phyloP scores from a whole-genome alignment of 2,888 invertebrate species.

The Hetaerina titia region DNA sequence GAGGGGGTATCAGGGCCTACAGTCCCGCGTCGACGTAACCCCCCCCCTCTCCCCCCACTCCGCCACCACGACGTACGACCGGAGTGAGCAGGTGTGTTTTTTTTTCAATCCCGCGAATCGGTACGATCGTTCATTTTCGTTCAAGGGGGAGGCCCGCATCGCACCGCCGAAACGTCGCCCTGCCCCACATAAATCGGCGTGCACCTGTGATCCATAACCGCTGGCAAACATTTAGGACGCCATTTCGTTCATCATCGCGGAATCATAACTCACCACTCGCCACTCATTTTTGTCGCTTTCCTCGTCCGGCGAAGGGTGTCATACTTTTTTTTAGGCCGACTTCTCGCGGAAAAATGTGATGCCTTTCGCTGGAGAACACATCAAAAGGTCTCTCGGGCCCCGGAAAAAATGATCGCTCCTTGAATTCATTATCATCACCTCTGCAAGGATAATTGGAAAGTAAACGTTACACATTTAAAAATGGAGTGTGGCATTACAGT shows the following conservation, averaged over 20 bases:
- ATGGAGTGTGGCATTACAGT: too few species aligned
- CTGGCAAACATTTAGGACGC: not conserved
- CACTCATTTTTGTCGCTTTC: not conserved
- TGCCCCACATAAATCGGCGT: not conserved
- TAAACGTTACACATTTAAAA: too few species aligned
- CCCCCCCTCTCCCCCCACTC: too few species aligned
- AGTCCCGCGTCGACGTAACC: too few species aligned
- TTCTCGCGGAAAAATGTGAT: not conserved
- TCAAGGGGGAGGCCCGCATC: not conserved
- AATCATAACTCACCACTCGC: not conserved
- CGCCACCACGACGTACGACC: too few species aligned
- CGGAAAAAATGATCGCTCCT: too few species aligned
- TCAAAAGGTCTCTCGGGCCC: too few species aligned
- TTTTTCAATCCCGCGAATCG: not conserved
- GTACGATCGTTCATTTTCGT: not conserved
- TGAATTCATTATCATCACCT: too few species aligned
- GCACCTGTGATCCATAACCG: not conserved
- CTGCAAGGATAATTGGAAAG: too few species aligned
- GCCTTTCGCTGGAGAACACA: not conserved
- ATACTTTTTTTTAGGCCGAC: not conserved
- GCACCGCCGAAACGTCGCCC: not conserved
- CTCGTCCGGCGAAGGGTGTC: not conserved
- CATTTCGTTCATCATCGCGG: not conserved
- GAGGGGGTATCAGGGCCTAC: too few species aligned
- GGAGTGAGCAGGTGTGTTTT: not conserved